Evolutionary conservation across 2,888 invertebrate species (phyloP).

Genomic region (Pecten maximus): DNA sequence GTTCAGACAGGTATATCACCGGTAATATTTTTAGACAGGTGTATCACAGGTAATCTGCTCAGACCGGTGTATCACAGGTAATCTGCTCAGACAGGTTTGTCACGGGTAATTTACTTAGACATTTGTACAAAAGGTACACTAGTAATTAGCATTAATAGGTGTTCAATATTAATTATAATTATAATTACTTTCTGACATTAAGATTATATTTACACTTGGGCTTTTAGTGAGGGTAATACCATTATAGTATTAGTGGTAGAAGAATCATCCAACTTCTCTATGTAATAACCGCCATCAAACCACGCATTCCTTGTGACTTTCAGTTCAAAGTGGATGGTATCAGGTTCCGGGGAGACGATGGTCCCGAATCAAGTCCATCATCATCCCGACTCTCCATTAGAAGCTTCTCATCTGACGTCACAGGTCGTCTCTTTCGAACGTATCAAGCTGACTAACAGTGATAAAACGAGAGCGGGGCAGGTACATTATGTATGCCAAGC

Average conservation of each 20-base stretch:
- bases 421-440: conserved; percentile 74
- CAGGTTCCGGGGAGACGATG: conserved; percentile 69
- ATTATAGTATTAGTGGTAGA: too few relatives aligned
- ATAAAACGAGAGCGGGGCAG: conserved; percentile 65
- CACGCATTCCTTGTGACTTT: conserved; percentile 37
- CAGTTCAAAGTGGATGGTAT: conserved; percentile 77
- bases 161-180: too few relatives aligned
- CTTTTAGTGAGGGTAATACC: too few relatives aligned
- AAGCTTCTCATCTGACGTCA: conserved; percentile 63
- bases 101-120: conserved; percentile 38
- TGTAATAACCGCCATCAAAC: too few relatives aligned
- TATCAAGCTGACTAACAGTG: conserved; percentile 74
- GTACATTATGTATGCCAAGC: conserved; percentile 59
- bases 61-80: conserved; percentile 45
- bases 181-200: too few relatives aligned
- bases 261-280: too few relatives aligned
- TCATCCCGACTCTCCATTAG: conserved; percentile 70
- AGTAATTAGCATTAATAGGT: too few relatives aligned
- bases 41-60: conserved; percentile 44
- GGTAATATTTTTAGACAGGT: conserved; percentile 53
- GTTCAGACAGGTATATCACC: conserved; percentile 71
- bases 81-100: not conserved
- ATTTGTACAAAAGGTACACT: too few relatives aligned
- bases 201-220: too few relatives aligned
- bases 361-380: conserved; percentile 60